These are phyloP conservation scores for Clistopyga incitator DNA, from an alignment of 2,888 invertebrate species.

Conservation along the genomic window DNA sequence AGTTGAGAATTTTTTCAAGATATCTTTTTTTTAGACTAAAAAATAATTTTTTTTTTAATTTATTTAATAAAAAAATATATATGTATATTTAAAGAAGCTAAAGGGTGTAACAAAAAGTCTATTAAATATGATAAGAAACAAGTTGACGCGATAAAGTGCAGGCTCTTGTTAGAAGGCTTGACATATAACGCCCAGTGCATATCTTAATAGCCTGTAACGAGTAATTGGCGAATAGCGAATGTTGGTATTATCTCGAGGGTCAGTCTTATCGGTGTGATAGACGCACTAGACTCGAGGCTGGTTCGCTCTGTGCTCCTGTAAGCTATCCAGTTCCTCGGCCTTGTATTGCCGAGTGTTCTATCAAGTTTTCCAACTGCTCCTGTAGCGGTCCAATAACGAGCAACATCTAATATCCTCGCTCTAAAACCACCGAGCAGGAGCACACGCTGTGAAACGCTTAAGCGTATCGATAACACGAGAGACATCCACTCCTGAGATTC, in stretches of 20 bases:
- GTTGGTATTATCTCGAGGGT: slow-evolving; percentile 25
- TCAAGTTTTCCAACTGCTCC: slow-evolving; percentile 43
- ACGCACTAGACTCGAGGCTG: slow-evolving; percentile 46
- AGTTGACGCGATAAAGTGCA: slow-evolving; percentile 46
- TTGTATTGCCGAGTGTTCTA: slow-evolving; percentile 34
- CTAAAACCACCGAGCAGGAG: slow-evolving; percentile 42
- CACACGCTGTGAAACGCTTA: slow-evolving; percentile 26
- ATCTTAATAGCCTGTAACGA: slow-evolving; percentile 69
- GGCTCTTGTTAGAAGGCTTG: slow-evolving; percentile 49
- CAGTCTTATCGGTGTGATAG: slow-evolving; percentile 53
- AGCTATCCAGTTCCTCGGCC: neutral
- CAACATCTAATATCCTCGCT: slow-evolving; percentile 57
- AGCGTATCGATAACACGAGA: slow-evolving; percentile 59
- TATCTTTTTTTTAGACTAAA: neutral
- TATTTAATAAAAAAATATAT: neutral
- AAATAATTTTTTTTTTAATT: neutral
- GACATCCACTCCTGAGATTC: slow-evolving; percentile 31
- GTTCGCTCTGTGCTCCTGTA: slow-evolving; percentile 21
- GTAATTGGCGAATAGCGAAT: slow-evolving; percentile 64
- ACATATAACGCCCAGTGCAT: slow-evolving; percentile 35
- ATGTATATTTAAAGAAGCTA: neutral
- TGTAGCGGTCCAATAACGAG: slow-evolving; percentile 56
- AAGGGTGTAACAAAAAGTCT: slow-evolving; percentile 51
- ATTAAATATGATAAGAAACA: slow-evolving; percentile 42
- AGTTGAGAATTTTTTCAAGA: too few relatives aligned